These are phyloP conservation scores for Gambelia wislizenii DNA, from an alignment of 2,797 vertebrate genomes.

Conservation along the genomic window DNA sequence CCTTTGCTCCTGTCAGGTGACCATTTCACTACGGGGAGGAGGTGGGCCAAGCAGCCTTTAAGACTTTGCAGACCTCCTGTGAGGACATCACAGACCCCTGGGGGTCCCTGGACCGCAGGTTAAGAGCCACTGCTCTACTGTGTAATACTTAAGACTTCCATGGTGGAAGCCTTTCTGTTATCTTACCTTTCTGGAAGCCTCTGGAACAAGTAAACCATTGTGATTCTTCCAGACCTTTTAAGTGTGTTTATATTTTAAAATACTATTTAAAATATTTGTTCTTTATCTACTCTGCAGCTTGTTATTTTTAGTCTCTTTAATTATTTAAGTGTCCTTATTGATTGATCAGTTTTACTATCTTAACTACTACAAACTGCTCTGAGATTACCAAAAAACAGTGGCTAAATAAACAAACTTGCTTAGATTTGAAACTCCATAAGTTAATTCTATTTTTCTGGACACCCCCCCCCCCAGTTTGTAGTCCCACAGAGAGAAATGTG, in stretches of 20 bases:
- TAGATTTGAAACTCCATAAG: background rate
- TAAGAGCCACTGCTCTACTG: no score
- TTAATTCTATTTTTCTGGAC: background rate
- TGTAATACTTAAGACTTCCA: background rate
- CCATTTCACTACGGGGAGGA: no score
- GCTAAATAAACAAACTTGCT: background rate
- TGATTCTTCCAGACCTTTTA: background rate
- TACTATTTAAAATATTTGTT: background rate
- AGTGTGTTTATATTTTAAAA: background rate
- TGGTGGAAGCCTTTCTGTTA: background rate
- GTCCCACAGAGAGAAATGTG: background rate
- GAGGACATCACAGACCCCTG: no score
- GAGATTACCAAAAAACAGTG: background rate
- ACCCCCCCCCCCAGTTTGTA: background rate
- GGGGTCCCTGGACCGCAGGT: no score
- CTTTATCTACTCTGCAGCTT: background rate
- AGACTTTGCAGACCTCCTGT: no score
- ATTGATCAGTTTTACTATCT: background rate
- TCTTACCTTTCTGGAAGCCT: background rate
- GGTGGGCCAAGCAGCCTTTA: no score
- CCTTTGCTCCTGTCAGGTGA: no score
- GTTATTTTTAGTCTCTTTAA: background rate
- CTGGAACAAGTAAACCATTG: no score
- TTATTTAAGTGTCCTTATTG: background rate
- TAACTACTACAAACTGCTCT: background rate